Base-by-base conservation (phyloP, 2,888 invertebrate genomes). In the Melinopterus prodromus region DNA sequence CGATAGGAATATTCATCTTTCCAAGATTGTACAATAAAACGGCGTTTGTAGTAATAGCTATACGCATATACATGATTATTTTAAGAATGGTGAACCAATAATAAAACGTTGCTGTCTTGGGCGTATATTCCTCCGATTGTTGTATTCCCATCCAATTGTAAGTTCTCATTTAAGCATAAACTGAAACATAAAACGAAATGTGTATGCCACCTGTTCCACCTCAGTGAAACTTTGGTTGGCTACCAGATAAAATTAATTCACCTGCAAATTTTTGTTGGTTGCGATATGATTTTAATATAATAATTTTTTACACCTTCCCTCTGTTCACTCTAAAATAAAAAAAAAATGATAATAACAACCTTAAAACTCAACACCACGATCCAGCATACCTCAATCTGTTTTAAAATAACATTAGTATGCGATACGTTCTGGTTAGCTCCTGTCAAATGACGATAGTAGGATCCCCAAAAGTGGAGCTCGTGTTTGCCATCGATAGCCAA, bases 381-480 rank as follows among this genome's bases (percentile, higher is more conserved):
- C 26, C 26, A 16, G n/a, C 16, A 16, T 71, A 79, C 79, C 70
- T 80, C 77, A 9, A 74, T 70, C n/a, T 77, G 77, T 72, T 80
- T 80, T 74, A 80, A 74, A 9, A 80, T 70, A 53, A 80, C 78
- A 82, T 86, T 82, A 81, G 86, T 80, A 84, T 80, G 79, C 6
- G 77, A 77, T 37, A 80, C 77, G 74, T 74, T 77, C 36, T 80
- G 79, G 16, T 87, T 36, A 89, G 82, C 82, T 90, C 90, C 2
- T 78, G 85, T 89, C 0, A 88, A 88, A 78, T 88, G 85, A 12
- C 89, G 90, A 84, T 90, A 90, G 15, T 90, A 88, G 6, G 91
- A 91, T 16, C 95, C 95, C 94, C 95, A 95, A 85, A 94, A 92
- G 83, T 93, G 92, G 7, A 95, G 88, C 35, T 93, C 92, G 86